Conservation (phyloP, 2,113 vertebrate genomes). For the Cyprinodon variegatus region DNA sequence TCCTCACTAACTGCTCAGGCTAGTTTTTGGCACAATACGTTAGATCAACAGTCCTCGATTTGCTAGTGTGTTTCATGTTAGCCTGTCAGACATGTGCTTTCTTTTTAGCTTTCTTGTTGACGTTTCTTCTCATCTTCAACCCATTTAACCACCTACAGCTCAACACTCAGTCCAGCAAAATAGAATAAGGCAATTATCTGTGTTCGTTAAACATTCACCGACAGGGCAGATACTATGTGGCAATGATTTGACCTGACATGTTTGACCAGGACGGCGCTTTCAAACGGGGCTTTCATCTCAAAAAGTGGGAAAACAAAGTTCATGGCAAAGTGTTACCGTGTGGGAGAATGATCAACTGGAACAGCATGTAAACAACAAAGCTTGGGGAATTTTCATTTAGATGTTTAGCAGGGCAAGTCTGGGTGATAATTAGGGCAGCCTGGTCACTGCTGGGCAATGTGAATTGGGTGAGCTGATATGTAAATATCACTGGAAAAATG, state of each 20-base stretch:
- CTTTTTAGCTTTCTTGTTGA: conserved; percentile 29
- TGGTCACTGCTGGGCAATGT: neutral
- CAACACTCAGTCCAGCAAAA: conserved; percentile 64
- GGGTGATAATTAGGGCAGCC: conserved; percentile 17
- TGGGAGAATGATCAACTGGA: conserved; percentile 23
- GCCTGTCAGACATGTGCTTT: conserved; percentile 67
- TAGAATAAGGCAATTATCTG: conserved; percentile 74
- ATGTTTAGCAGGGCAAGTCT: conserved; percentile 12
- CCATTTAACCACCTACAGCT: conserved; percentile 18
- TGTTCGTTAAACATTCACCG: conserved; percentile 68
- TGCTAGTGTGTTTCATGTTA: conserved; percentile 36
- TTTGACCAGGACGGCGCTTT: conserved; percentile 17
- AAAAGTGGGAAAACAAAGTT: conserved; percentile 4
- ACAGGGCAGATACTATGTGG: conserved; percentile 25
- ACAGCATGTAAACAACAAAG: conserved; percentile 14
- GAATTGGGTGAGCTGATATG: conserved; percentile 48
- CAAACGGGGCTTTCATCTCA: conserved; percentile 17
- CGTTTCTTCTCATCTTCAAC: conserved; percentile 17
- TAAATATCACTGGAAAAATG: conserved; percentile 49
- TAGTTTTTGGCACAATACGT: conserved; percentile 35
- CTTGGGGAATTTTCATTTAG: conserved; percentile 26
- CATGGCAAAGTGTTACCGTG: conserved; percentile 20
- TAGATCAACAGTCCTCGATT: conserved; percentile 52
- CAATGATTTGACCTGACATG: conserved; percentile 27
- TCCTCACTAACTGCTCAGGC: conserved; percentile 46